Conservation (phyloP, 2,113 vertebrate species). For the Tetrax tetrax region DNA sequence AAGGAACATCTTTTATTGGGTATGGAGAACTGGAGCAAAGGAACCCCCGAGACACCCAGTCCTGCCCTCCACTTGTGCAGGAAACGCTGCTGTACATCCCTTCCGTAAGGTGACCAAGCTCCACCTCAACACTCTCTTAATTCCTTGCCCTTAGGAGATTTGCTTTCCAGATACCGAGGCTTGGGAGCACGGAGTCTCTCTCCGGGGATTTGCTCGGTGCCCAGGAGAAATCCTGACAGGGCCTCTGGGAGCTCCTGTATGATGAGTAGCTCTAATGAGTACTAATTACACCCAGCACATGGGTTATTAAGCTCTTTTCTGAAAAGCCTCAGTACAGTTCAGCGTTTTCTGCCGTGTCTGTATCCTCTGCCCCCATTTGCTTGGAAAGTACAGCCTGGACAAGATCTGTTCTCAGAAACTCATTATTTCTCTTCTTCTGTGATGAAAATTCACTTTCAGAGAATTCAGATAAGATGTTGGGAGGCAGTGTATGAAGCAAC, state of each 20-base stretch:
- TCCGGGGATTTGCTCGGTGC: neutral
- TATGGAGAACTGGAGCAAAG: neutral
- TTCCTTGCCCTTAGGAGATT: neutral
- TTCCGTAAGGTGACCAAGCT: neutral
- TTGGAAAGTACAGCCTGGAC: neutral
- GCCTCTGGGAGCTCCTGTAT: neutral
- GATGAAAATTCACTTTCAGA: neutral
- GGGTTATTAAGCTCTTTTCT: neutral
- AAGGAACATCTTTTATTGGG: neutral
- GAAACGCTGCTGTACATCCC: neutral
- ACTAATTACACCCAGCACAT: neutral
- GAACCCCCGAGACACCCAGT: neutral
- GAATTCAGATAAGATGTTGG: neutral
- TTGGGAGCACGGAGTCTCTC: neutral
- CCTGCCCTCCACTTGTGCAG: neutral
- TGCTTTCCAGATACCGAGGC: neutral
- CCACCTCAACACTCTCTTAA: neutral
- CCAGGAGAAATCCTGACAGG: neutral
- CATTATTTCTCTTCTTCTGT: neutral
- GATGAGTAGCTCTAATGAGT: slow-evolving; percentile 9
- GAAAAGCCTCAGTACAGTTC: neutral
- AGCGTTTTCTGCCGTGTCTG: neutral
- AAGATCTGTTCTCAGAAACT: neutral
- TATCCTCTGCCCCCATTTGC: neutral
- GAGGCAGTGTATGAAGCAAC: neutral